Evolutionary conservation across 2,888 invertebrate genomes (phyloP).

Genomic region (Zelleria hepariella): DNA sequence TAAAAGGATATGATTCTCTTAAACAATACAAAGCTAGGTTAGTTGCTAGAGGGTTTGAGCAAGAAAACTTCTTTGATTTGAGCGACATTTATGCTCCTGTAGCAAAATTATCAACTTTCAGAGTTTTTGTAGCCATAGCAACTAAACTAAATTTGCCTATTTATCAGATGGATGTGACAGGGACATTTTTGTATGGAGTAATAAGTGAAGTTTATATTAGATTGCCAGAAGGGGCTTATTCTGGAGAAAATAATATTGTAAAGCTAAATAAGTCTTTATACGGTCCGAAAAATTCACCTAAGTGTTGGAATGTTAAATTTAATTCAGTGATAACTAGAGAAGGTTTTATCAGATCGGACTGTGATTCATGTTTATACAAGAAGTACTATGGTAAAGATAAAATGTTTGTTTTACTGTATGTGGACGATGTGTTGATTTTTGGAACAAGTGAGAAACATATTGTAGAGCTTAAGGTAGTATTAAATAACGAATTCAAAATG

Average conservation of each 20-base stretch:
- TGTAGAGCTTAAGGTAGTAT: not conserved
- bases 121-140: constrained; percentile 13
- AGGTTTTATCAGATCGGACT: constrained; percentile 15
- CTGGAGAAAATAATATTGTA: constrained; percentile 10
- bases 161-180: constrained; percentile 12
- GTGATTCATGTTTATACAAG: constrained; percentile 16
- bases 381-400: constrained; percentile 10
- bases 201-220: constrained; percentile 13
- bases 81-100: constrained; percentile 15
- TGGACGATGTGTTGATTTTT: constrained; percentile 15
- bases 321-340: constrained; percentile 14
- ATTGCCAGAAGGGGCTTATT: constrained; percentile 15
- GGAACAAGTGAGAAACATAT: constrained; percentile 9
- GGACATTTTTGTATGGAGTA: constrained; percentile 6
- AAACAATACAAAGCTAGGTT: constrained; percentile 18
- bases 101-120: constrained; percentile 15
- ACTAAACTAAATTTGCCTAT: constrained; percentile 13
- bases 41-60: constrained; percentile 20
- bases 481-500: not conserved
- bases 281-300: constrained; percentile 17
- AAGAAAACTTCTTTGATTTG: constrained; percentile 12
- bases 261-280: constrained; percentile 15
- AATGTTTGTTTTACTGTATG: constrained; percentile 16
- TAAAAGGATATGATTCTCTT: constrained; percentile 11
- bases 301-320: constrained; percentile 18